Evolutionary conservation across 2,888 invertebrate genomes (phyloP).

Genomic region (Lasioglossum pauxillum): DNA sequence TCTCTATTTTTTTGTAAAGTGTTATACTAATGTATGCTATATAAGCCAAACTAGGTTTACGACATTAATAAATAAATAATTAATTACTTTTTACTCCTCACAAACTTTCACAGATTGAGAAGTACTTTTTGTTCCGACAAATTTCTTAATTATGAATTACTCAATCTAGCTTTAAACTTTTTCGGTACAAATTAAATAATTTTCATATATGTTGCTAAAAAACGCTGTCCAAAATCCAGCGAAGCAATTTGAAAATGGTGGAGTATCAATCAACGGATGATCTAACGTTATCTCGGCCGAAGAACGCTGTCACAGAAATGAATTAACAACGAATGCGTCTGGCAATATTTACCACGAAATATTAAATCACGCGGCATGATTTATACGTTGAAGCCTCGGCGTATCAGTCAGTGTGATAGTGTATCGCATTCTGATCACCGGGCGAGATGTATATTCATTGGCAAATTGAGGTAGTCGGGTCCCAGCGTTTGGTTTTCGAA

Average conservation of each 20-base stretch:
- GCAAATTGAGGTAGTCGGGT: constrained; percentile 41
- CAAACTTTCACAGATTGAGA: too few relatives aligned
- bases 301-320: not conserved
- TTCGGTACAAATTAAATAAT: too few relatives aligned
- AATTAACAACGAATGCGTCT: constrained; percentile 21
- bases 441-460: constrained; percentile 43
- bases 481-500: constrained; percentile 56
- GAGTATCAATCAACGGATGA: not conserved
- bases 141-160: too few relatives aligned
- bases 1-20: too few relatives aligned
- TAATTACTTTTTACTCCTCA: not conserved
- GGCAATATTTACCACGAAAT: constrained; percentile 16
- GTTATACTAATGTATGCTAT: too few relatives aligned
- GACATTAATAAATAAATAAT: too few relatives aligned
- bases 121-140: too few relatives aligned
- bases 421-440: constrained; percentile 24
- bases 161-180: too few relatives aligned
- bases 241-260: not conserved
- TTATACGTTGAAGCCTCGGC: constrained; percentile 16
- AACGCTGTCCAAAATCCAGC: not conserved
- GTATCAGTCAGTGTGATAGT: not conserved
- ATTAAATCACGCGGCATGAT: constrained; percentile 30
- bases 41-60: too few relatives aligned
- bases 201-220: not conserved
- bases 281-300: not conserved